A percentile compares a stretch with the other conserved stretches of the same genome.
Conservation (phyloP, 2,797 vertebrate genomes). For the Sebastes itinus region DNA sequence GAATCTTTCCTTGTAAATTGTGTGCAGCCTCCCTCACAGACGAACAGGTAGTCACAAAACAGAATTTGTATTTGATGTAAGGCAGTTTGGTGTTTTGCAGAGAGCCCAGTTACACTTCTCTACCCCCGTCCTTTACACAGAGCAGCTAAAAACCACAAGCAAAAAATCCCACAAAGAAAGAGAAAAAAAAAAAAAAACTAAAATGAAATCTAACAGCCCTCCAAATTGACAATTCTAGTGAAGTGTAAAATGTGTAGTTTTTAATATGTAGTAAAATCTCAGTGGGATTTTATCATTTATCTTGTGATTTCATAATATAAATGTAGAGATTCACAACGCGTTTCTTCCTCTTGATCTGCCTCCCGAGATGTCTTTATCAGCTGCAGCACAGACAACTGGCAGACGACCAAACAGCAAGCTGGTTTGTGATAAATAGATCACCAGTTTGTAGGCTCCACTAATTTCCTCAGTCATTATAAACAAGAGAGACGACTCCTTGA, state of each 20-base stretch:
- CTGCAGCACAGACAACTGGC: slow-evolving; percentile 77
- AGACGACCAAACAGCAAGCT: slow-evolving; percentile 81
- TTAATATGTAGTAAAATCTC: slow-evolving; percentile 88
- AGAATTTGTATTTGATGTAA: slow-evolving; percentile 86
- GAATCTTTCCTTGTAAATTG: slow-evolving; percentile 47
- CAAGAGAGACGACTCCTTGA: slow-evolving; percentile 77
- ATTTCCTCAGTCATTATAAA: slow-evolving; percentile 81
- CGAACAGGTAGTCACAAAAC: slow-evolving; percentile 81
- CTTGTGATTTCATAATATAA: slow-evolving; percentile 87
- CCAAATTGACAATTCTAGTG: slow-evolving; percentile 94
- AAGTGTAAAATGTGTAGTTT: slow-evolving; percentile 87
- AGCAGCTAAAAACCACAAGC: slow-evolving; percentile 85
- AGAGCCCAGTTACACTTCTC: slow-evolving; percentile 88
- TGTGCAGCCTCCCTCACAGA: slow-evolving; percentile 75
- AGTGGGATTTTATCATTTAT: slow-evolving; percentile 85
- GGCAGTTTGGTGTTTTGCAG: slow-evolving; percentile 90
- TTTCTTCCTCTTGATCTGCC: slow-evolving; percentile 78
- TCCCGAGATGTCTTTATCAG: slow-evolving; percentile 74
- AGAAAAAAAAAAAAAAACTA: slow-evolving; percentile 47
- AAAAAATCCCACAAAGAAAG: slow-evolving; percentile 70
- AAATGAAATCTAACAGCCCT: slow-evolving; percentile 86
- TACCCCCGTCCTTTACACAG: slow-evolving; percentile 83
- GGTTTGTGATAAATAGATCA: slow-evolving; percentile 82
- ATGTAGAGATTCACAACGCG: slow-evolving; percentile 83
- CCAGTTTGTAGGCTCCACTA: slow-evolving; percentile 80